Evolutionary conservation across 2,888 invertebrate species (phyloP).

Genomic region (Eupithecia tripunctaria): DNA sequence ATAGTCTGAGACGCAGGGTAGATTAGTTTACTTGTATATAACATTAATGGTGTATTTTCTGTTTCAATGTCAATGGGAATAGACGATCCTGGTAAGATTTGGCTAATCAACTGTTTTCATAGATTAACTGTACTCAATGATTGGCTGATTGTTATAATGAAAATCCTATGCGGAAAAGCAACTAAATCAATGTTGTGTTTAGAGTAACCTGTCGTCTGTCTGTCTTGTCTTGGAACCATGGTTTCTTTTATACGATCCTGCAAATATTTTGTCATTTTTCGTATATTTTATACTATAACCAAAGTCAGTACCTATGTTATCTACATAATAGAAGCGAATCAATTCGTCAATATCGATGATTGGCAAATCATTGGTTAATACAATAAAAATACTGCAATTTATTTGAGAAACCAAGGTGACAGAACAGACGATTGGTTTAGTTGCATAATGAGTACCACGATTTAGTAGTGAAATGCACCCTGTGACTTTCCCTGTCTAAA

Average conservation of each 20-base stretch:
- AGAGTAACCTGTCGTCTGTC: conserved; percentile 38
- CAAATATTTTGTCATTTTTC: neutral
- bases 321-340: neutral
- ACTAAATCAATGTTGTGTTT: conserved; percentile 58
- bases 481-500: conserved; percentile 47
- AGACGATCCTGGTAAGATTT: conserved; percentile 82
- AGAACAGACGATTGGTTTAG: conserved; percentile 67
- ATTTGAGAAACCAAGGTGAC: conserved; percentile 59
- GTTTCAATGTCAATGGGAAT: conserved; percentile 81
- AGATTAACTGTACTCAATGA: conserved; percentile 53
- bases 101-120: conserved; percentile 58
- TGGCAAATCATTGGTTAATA: neutral
- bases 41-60: conserved; percentile 74
- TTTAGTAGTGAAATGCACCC: conserved; percentile 63
- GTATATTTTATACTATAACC: neutral
- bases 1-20: conserved; percentile 10
- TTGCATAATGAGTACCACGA: conserved; percentile 66
- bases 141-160: conserved; percentile 49
- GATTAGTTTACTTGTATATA: conserved; percentile 39
- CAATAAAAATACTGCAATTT: neutral
- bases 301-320: neutral
- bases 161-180: conserved; percentile 48
- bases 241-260: conserved; percentile 41
- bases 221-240: conserved; percentile 51
- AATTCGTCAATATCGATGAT: neutral